These are phyloP conservation scores for Lepidostoma basale DNA, from an alignment of 1,140 invertebrate species.

Conservation along the genomic window DNA sequence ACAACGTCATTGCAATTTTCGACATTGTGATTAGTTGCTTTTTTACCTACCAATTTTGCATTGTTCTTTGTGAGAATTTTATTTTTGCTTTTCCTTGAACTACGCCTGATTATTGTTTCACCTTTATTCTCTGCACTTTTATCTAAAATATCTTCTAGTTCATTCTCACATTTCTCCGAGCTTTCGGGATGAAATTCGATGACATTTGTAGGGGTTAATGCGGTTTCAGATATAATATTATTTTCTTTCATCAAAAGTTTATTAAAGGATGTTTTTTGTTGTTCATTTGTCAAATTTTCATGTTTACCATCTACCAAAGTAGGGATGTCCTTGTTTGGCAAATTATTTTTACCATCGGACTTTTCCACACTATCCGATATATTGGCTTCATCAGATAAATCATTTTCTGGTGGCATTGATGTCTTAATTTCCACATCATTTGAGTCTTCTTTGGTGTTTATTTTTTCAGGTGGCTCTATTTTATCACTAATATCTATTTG, in stretches of 20 bases:
- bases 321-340: no score
- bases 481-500: not conserved
- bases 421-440: no score
- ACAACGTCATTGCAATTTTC: conserved; percentile 32
- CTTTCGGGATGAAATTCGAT: conserved; percentile 18
- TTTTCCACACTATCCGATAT: no score
- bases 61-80: conserved; percentile 9
- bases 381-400: no score
- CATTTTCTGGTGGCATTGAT: no score
- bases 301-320: not conserved
- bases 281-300: not conserved
- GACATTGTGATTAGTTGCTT: not conserved
- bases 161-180: not conserved
- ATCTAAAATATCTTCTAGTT: not conserved
- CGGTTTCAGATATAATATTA: conserved; percentile 33
- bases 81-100: conserved; percentile 34
- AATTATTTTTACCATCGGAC: no score
- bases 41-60: conserved; percentile 4
- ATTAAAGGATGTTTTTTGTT: conserved; percentile 26
- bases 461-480: not conserved
- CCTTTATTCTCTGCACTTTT: conserved; percentile 18
- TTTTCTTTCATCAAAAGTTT: conserved; percentile 29
- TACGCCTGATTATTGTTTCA: conserved; percentile 22
- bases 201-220: conserved; percentile 31
- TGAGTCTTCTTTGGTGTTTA: not conserved